Evolutionary conservation across 2,113 vertebrate species (phyloP).

Genomic region (Mormyrus lacerda): DNA sequence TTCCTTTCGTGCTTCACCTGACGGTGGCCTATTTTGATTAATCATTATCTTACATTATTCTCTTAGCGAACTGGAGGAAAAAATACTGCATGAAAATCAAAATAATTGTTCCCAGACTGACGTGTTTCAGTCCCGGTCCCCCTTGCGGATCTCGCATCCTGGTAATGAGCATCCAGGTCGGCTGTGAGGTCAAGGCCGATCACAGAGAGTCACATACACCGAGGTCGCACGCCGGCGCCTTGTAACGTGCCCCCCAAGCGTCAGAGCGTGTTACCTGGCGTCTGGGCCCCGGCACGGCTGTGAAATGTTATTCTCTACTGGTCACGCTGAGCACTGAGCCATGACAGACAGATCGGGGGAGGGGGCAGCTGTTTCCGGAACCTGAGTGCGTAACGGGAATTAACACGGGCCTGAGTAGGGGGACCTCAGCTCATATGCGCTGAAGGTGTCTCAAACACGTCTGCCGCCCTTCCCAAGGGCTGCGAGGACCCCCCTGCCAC

Average conservation of each 20-base stretch:
- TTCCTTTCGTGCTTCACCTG: not conserved
- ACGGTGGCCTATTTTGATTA: not conserved
- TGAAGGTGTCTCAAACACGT: not conserved
- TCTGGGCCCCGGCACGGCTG: not conserved
- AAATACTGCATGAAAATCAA: not conserved
- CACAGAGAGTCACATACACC: not conserved
- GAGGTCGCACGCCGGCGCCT: not conserved
- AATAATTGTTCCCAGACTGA: not conserved
- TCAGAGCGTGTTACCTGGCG: not conserved
- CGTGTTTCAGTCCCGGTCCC: not conserved
- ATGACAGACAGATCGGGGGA: not conserved
- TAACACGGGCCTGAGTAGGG: not conserved
- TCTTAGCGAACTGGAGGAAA: not conserved
- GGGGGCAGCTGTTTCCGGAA: not conserved
- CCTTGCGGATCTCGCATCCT: not conserved
- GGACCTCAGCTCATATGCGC: too few relatives aligned
- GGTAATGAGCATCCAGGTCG: not conserved
- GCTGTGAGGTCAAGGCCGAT: not conserved
- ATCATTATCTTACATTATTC: not conserved
- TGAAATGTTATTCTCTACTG: conserved; percentile 20
- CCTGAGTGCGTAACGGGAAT: not conserved
- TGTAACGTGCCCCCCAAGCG: not conserved
- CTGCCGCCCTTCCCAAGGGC: not conserved
- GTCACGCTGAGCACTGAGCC: conserved; percentile 16
- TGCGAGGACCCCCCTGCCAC: not conserved